Evolutionary conservation across 1,140 invertebrate genomes (phyloP), one percentile per base, ranked within the genome.

Genomic region (Plodia interpunctella): DNA sequence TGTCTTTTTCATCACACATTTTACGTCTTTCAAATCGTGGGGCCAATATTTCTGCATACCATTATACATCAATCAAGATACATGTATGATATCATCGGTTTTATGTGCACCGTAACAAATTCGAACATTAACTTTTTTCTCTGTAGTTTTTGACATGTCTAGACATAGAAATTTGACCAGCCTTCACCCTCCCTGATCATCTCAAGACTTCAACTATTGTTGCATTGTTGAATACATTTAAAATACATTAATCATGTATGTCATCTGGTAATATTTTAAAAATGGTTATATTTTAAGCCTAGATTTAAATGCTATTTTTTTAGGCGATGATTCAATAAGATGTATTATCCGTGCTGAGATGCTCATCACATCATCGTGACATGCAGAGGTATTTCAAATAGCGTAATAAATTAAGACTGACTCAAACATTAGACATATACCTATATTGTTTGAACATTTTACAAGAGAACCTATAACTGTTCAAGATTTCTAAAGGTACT

Each of bases 231-330:
- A 72, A 53, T 57, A 70, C 4, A 32, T 32, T 28, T 13, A 13
- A 15, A 44, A 44, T 15, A 68, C 79, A 86, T 81, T 79, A 72
- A 86, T 83, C 75, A 78, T 74, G 72, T 73, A 63, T 80, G 77
- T 85, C 79, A 78, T 76, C 74, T 57, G 28, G 32, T 62, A n/a
- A 55, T 51, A 59, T 62, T 68, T 64, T 59, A 61, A 30, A 65
- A 69, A 51, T 58, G 56, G 17, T 49, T 62, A n/a, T 65, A 70
- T 74, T 75, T 72, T 69, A 72, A 68, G 59, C 52, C 58, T 59
- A 54, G 62, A 66, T 72, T 74, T 63, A 51, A 49, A 67, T 70
- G 67, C 65, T 63, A 68, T 59, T 66, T 70, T 76, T 71, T 80
- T 77, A 54, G 56, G 66, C 59, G 64, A 55, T 68, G 62, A 72